These are phyloP conservation scores for Amaurobius ferox DNA, from an alignment of 2,888 invertebrate species.

Conservation along the genomic window DNA sequence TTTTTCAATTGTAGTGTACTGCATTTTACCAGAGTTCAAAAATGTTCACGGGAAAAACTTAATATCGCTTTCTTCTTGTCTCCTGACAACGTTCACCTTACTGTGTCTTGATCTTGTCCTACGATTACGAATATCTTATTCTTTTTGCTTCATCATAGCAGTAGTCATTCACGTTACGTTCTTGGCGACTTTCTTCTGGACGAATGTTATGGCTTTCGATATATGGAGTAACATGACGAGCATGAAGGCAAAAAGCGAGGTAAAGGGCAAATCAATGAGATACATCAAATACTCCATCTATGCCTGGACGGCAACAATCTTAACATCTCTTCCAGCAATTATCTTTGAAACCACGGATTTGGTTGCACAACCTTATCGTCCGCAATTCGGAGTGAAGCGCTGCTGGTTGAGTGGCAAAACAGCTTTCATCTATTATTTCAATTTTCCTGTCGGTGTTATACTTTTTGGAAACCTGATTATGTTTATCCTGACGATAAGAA, in stretches of 20 bases:
- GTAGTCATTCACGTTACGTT: constrained; percentile 76
- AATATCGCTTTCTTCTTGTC: constrained; percentile 64
- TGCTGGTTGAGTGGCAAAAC: constrained; percentile 69
- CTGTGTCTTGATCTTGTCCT: constrained; percentile 61
- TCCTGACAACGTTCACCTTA: constrained; percentile 61
- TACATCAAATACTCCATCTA: constrained; percentile 58
- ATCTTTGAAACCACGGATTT: constrained; percentile 43
- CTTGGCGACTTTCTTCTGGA: constrained; percentile 78
- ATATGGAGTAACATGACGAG: constrained; percentile 75
- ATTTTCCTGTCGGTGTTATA: constrained; percentile 70
- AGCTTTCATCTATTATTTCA: constrained; percentile 70
- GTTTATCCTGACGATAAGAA: constrained; percentile 59
- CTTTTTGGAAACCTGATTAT: constrained; percentile 62
- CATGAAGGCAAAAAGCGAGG: constrained; percentile 33
- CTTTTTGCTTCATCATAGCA: constrained; percentile 74
- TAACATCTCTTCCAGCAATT: constrained; percentile 50
- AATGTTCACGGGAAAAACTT: constrained; percentile 73
- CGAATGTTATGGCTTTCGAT: constrained; percentile 78
- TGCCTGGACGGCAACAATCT: constrained; percentile 57
- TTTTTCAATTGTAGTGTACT: constrained; percentile 44
- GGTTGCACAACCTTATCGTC: constrained; percentile 24
- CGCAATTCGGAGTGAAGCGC: constrained; percentile 56
- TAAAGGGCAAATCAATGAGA: constrained; percentile 22
- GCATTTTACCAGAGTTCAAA: constrained; percentile 57
- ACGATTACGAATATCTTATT: constrained; percentile 4